Evolutionary conservation across 2,888 invertebrate species (phyloP).

Genomic region (Prionchulus punctatus): DNA sequence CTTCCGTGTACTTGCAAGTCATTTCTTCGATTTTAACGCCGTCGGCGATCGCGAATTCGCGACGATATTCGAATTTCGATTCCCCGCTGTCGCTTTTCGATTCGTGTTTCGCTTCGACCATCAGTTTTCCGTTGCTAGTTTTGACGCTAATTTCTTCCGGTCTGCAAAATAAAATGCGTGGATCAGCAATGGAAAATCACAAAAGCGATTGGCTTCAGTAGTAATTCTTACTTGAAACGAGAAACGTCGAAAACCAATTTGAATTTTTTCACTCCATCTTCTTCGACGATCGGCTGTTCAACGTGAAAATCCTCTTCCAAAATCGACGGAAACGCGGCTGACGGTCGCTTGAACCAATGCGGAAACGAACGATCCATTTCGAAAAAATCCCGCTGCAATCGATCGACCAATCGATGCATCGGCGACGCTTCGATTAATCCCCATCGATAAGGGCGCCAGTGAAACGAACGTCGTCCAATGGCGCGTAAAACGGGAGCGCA

Average conservation of each 20-base stretch:
- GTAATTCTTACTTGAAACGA: constrained; percentile 14
- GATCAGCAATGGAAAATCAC: no score
- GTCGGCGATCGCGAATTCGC: background rate
- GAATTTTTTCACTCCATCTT: constrained; percentile 19
- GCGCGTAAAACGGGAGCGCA: background rate
- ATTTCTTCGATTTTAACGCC: constrained; percentile 9
- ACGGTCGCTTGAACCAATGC: background rate
- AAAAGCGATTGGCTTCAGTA: background rate
- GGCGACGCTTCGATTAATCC: background rate
- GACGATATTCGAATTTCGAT: background rate
- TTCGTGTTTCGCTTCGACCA: background rate
- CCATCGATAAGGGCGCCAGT: background rate
- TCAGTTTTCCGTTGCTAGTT: background rate
- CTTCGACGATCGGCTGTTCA: constrained; percentile 18
- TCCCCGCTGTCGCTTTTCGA: background rate
- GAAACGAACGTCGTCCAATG: background rate
- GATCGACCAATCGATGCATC: background rate
- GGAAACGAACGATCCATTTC: background rate
- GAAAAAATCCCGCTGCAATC: background rate
- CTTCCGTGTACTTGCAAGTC: constrained; percentile 15
- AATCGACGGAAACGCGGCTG: no score
- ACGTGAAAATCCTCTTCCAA: constrained; percentile 13
- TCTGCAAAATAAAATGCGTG: background rate
- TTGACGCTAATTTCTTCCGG: constrained; percentile 2
- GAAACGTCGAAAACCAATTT: constrained; percentile 18